Evolutionary conservation across 1,140 invertebrate species (phyloP).

Genomic region (Brachystomella parvula): DNA sequence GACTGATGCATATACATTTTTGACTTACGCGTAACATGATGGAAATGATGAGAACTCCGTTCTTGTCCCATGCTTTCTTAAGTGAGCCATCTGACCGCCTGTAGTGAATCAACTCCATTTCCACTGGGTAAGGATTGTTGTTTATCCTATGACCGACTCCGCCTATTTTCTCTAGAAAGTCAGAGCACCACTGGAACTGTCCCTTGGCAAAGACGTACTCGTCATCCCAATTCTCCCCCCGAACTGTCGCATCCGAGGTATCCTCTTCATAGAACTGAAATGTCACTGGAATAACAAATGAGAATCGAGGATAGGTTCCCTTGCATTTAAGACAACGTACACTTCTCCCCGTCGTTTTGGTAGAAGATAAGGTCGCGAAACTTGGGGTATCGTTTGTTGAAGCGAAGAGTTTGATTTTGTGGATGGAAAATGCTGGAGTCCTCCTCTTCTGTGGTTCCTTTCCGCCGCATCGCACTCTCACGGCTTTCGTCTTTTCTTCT

Average conservation of each 20-base stretch:
- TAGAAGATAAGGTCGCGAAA: background rate
- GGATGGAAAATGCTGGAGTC: background rate
- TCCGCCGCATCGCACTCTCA: background rate
- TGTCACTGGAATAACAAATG: background rate
- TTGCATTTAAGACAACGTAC: background rate
- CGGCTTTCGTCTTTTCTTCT: background rate
- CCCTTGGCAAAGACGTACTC: background rate
- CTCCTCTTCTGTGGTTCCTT: background rate
- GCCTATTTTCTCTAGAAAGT: background rate
- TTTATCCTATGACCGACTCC: background rate
- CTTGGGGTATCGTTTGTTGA: background rate
- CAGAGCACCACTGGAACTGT: background rate
- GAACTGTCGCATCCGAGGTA: background rate
- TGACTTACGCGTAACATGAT: background rate
- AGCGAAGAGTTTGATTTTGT: slow-evolving; percentile 3
- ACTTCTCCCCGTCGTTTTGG: slow-evolving; percentile 5
- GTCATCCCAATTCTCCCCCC: background rate
- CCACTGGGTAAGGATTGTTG: background rate
- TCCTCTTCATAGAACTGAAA: slow-evolving; percentile 1
- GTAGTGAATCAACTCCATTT: background rate
- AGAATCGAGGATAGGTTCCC: background rate
- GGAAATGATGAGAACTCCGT: background rate
- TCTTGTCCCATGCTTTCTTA: background rate
- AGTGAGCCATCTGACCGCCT: background rate
- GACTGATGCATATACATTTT: background rate